Evolutionary conservation across 2,113 vertebrate genomes (phyloP).

Genomic region (Ctenomys sociabilis): DNA sequence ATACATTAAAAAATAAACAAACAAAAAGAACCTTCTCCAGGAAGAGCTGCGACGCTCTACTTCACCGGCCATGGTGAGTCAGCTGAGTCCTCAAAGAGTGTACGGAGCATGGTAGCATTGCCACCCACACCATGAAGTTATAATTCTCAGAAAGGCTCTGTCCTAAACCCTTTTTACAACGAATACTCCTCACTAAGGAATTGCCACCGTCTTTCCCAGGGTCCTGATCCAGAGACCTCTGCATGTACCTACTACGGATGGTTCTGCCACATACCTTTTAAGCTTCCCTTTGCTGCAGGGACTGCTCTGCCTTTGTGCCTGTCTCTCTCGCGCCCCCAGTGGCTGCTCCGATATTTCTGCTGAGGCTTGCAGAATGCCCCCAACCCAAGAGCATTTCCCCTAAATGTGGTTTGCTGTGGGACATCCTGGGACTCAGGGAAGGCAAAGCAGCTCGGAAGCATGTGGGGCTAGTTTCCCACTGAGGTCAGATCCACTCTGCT

Average conservation of each 20-base stretch:
- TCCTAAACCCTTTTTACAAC: conserved; percentile 82
- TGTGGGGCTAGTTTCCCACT: conserved; percentile 30
- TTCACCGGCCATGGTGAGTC: not conserved
- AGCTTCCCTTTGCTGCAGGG: conserved; percentile 78
- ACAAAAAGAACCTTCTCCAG: not conserved
- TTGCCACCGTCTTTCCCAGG: conserved; percentile 45
- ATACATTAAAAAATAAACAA: no score
- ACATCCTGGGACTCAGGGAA: conserved; percentile 24
- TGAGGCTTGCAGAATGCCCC: conserved; percentile 75
- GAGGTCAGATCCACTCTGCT: conserved; percentile 33
- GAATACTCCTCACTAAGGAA: conserved; percentile 65
- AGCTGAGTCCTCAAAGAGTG: not conserved
- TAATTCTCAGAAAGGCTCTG: not conserved
- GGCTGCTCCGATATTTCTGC: conserved; percentile 79
- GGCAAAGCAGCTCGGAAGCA: conserved; percentile 59
- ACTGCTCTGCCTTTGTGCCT: conserved; percentile 78
- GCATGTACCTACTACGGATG: conserved; percentile 76
- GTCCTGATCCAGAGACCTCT: conserved; percentile 62
- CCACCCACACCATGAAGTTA: not conserved
- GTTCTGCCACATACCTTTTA: conserved; percentile 79
- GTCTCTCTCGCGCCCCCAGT: conserved; percentile 81
- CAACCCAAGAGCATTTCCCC: conserved; percentile 72
- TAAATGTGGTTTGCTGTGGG: conserved; percentile 73
- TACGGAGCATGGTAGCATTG: not conserved
- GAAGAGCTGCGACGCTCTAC: not conserved